Evolutionary conservation across 2,888 invertebrate genomes (phyloP).

Genomic region (Didymodactylos carnosus): DNA sequence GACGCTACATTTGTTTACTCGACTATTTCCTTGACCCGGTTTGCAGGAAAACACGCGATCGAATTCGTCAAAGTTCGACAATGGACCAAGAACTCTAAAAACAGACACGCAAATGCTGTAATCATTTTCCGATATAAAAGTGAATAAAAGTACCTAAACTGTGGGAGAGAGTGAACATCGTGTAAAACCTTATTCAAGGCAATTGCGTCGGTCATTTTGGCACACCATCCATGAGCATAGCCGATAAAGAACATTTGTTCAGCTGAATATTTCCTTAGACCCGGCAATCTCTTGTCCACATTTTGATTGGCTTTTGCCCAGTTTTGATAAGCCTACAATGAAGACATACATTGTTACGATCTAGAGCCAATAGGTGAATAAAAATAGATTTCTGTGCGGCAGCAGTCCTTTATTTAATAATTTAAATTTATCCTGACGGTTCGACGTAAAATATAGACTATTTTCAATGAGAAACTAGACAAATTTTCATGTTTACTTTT

Average conservation of each 20-base stretch:
- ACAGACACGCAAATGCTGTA: conserved; percentile 23
- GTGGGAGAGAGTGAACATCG: conserved; percentile 6
- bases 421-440: too few relatives aligned
- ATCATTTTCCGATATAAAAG: conserved; percentile 37
- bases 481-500: too few relatives aligned
- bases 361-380: conserved; percentile 38
- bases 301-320: conserved; percentile 26
- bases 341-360: conserved; percentile 49
- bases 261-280: conserved; percentile 34
- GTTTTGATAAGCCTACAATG: conserved; percentile 18
- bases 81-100: conserved; percentile 24
- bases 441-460: too few relatives aligned
- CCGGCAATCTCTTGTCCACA: conserved; percentile 22
- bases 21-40: conserved; percentile 8
- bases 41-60: conserved; percentile 19
- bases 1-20: conserved; percentile 8
- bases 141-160: conserved; percentile 8
- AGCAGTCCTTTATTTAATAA: too few relatives aligned
- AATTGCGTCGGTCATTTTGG: conserved; percentile 3
- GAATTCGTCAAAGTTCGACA: conserved; percentile 22
- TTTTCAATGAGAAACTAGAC: too few relatives aligned
- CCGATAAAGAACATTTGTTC: conserved; percentile 36
- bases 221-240: conserved; percentile 39
- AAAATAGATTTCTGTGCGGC: too few relatives aligned
- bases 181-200: neutral